A percentile compares a stretch with the other conserved stretches of the same genome.
Evolutionary conservation across 2,113 vertebrate genomes (phyloP).

Genomic region (Otis tarda): DNA sequence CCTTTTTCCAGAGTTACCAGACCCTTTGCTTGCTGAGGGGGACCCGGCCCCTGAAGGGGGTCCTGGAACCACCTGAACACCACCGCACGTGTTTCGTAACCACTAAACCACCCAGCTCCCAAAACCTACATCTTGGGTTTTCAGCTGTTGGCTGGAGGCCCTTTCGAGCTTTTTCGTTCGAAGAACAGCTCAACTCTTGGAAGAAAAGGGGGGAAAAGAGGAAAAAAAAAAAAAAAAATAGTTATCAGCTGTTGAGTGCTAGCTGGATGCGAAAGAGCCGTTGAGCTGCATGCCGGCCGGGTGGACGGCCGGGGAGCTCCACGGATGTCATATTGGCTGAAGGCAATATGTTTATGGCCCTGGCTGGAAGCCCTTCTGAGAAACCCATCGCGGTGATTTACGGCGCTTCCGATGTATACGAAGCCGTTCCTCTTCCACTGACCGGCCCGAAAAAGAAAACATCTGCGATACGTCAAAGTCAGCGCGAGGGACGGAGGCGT

Average conservation of each 20-base stretch:
- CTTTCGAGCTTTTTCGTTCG: neutral
- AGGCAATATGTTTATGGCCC: constrained; percentile 20
- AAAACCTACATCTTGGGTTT: neutral
- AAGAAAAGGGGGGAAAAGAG: neutral
- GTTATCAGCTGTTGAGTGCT: constrained; percentile 40
- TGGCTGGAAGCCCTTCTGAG: constrained; percentile 47
- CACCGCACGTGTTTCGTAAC: neutral
- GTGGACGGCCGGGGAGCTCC: neutral
- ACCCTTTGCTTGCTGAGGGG: neutral
- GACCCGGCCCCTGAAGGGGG: rapidly evolving
- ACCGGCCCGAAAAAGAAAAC: neutral
- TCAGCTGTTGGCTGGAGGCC: constrained; percentile 15
- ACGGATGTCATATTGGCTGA: constrained; percentile 8
- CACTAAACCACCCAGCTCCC: neutral
- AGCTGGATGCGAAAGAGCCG: neutral
- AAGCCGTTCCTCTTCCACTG: neutral
- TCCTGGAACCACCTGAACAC: neutral
- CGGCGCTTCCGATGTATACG: neutral
- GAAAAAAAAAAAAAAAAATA: neutral
- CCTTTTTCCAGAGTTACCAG: neutral
- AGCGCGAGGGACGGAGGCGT: neutral
- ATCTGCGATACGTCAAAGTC: neutral
- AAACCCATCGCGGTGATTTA: constrained; percentile 15
- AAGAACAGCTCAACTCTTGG: constrained; percentile 5
- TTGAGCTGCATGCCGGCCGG: neutral